These are phyloP conservation scores for Porites divaricata DNA, from an alignment of 92 coral and sea anemone species.

Conservation along the genomic window DNA sequence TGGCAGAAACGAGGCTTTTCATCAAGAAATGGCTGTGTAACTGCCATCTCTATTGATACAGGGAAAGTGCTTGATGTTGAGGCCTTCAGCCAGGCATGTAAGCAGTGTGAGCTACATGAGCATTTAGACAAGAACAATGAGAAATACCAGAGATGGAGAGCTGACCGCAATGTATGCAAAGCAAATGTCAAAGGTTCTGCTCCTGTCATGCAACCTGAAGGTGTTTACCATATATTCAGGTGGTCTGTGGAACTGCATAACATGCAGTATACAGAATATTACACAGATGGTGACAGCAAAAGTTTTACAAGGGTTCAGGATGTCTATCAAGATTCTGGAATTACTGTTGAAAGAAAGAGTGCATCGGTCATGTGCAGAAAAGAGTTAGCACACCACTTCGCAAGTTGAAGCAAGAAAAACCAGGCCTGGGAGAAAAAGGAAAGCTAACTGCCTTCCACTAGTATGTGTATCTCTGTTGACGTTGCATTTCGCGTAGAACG, in stretches of 20 bases:
- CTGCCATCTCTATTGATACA: constrained; percentile 42
- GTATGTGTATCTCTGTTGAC: too few relatives aligned
- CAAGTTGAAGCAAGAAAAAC: constrained; percentile 13
- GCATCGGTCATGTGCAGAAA: constrained; percentile 65
- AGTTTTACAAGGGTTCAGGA: constrained; percentile 42
- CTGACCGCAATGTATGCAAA: constrained; percentile 54
- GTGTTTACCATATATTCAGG: constrained; percentile 48
- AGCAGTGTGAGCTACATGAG: constrained; percentile 38
- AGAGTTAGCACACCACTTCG: constrained; percentile 61
- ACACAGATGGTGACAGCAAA: constrained; percentile 66
- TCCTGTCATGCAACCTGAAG: constrained; percentile 58
- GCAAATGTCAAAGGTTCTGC: constrained; percentile 61
- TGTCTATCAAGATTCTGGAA: constrained; percentile 31
- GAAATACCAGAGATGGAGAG: constrained; percentile 32
- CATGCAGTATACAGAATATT: constrained; percentile 44
- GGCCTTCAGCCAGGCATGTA: constrained; percentile 39
- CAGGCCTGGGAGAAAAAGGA: too few relatives aligned
- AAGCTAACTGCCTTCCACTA: too few relatives aligned
- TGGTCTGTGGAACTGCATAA: constrained; percentile 49
- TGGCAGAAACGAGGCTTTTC: constrained; percentile 57
- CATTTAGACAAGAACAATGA: constrained; percentile 34
- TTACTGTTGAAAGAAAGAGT: constrained; percentile 46
- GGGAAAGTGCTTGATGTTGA: constrained; percentile 48
- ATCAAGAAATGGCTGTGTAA: constrained; percentile 43
- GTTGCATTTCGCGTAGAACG: too few relatives aligned